These are phyloP conservation scores for Helicoverpa zea DNA, from an alignment of 1,140 invertebrate species.

Conservation along the genomic window DNA sequence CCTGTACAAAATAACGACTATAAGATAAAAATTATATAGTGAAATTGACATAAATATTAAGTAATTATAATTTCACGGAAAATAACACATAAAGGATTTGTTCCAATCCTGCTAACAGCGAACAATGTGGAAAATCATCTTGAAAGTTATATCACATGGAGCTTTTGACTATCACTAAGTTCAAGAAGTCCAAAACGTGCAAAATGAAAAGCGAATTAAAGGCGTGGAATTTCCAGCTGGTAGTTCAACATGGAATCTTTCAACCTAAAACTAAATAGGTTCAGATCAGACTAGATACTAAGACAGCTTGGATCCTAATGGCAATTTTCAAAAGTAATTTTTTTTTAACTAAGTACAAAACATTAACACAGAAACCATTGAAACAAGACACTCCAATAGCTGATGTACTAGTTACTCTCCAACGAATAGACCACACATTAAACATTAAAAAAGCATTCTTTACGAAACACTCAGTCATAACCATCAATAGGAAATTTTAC, in stretches of 20 bases:
- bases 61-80: not conserved
- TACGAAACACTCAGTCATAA: slow-evolving; percentile 32
- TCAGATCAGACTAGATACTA: too few relatives aligned
- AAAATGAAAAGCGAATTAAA: too few relatives aligned
- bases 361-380: not conserved
- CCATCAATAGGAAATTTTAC: slow-evolving; percentile 38
- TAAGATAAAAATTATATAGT: too few relatives aligned
- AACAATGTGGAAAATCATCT: not conserved
- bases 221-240: too few relatives aligned
- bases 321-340: too few relatives aligned
- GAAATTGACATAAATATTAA: too few relatives aligned
- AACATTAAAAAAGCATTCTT: slow-evolving; percentile 36
- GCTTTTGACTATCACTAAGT: not conserved
- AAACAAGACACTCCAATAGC: slow-evolving; percentile 9
- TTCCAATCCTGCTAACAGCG: slow-evolving; percentile 42
- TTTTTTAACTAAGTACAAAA: not conserved
- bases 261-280: too few relatives aligned
- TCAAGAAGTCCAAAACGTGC: too few relatives aligned
- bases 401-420: slow-evolving; percentile 8
- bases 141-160: too few relatives aligned
- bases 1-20: too few relatives aligned
- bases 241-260: too few relatives aligned
- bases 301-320: too few relatives aligned
- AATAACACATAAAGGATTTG: slow-evolving; percentile 8
- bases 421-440: slow-evolving; percentile 32